These are phyloP conservation scores for Lasioglossum lativentre DNA, from an alignment of 2,888 invertebrate genomes.

Conservation along the genomic window DNA sequence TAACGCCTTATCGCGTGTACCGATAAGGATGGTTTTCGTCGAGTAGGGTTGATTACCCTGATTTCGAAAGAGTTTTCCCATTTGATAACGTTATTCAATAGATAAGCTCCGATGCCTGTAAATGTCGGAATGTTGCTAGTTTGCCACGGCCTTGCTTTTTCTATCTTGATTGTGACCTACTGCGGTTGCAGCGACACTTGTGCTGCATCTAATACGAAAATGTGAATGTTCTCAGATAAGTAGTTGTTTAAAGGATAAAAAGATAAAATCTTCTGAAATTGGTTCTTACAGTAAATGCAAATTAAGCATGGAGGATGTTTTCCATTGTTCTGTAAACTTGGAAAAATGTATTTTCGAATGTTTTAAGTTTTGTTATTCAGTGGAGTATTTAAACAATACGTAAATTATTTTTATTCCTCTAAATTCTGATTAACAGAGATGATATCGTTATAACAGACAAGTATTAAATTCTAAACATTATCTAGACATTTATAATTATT, in stretches of 20 bases:
- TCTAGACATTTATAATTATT: neutral
- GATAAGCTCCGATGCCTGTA: slow-evolving; percentile 1
- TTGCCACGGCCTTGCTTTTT: slow-evolving; percentile 25
- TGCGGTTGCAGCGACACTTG: neutral
- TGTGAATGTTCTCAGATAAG: neutral
- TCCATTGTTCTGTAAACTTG: neutral
- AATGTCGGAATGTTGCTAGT: slow-evolving; percentile 6
- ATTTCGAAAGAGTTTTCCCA: slow-evolving; percentile 44
- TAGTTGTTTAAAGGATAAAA: neutral
- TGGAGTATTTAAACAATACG: neutral
- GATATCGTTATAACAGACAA: neutral
- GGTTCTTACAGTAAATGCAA: neutral
- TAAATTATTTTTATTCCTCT: neutral
- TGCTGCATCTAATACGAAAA: neutral
- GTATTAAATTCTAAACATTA: neutral
- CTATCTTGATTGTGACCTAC: neutral
- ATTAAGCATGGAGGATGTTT: neutral
- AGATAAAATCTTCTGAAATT: neutral
- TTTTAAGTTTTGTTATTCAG: neutral
- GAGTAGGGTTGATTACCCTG: slow-evolving; percentile 7
- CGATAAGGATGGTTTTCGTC: slow-evolving; percentile 20
- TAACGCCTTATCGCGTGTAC: slow-evolving; percentile 39
- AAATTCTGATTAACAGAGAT: neutral
- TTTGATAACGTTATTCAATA: slow-evolving; percentile 26
- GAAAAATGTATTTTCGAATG: neutral